These are phyloP conservation scores for Drosophila kanekoi DNA, from an alignment of 2,888 invertebrate species.

Conservation along the genomic window DNA sequence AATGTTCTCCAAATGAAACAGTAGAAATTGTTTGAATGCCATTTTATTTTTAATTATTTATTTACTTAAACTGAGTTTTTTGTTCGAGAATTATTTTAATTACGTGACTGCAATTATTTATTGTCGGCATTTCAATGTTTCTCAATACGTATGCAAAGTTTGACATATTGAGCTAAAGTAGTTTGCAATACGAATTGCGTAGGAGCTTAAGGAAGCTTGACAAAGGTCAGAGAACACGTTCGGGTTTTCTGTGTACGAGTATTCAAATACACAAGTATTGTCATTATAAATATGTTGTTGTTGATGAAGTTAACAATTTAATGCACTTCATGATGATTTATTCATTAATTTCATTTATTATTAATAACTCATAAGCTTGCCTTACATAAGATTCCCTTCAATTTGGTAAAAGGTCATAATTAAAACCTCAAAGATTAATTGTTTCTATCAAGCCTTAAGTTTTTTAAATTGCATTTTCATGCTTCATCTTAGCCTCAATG, in stretches of 20 bases:
- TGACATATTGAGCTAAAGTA: slow-evolving; percentile 18
- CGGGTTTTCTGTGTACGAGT: slow-evolving; percentile 1
- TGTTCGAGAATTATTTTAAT: slow-evolving; percentile 60
- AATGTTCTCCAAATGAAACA: slow-evolving; percentile 27
- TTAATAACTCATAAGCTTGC: too few relatives aligned
- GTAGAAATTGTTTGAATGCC: slow-evolving; percentile 61
- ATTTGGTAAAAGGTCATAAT: background rate
- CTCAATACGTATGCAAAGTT: slow-evolving; percentile 14
- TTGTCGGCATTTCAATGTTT: slow-evolving; percentile 40
- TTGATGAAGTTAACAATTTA: background rate
- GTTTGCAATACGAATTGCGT: slow-evolving; percentile 21
- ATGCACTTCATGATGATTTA: background rate
- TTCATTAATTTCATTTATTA: background rate
- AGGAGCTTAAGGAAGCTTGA: slow-evolving; percentile 5
- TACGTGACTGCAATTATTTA: slow-evolving; percentile 63
- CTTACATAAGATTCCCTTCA: too few relatives aligned
- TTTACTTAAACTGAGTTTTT: slow-evolving; percentile 22
- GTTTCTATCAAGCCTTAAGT: background rate
- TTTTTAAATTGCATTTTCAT: slow-evolving; percentile 1
- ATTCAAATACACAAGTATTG: background rate
- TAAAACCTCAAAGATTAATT: background rate
- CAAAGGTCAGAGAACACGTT: slow-evolving; percentile 42
- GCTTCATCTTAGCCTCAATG: background rate
- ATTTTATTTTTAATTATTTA: slow-evolving; percentile 30
- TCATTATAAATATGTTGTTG: background rate